Evolutionary conservation across 2,888 invertebrate genomes (phyloP).

Genomic region (Marasmarcha lunaedactyla): DNA sequence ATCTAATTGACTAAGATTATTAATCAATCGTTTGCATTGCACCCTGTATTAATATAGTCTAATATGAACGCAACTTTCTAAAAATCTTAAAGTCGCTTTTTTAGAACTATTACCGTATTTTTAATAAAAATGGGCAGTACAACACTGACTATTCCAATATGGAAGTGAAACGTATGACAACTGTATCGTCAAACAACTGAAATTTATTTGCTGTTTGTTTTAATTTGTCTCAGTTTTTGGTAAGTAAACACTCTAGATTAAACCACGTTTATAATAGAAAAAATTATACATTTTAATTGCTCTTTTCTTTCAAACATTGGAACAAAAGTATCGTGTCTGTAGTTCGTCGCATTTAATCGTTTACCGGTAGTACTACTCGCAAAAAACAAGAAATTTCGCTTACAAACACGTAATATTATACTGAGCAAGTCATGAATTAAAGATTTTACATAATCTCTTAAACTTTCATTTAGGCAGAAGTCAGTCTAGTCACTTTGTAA

Average conservation of each 20-base stretch:
- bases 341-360: constrained; percentile 27
- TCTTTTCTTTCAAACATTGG: not conserved
- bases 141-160: constrained; percentile 55
- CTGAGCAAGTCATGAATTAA: constrained; percentile 24
- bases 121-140: constrained; percentile 19
- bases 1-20: no score
- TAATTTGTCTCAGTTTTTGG: constrained; percentile 35
- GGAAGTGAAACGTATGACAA: constrained; percentile 63
- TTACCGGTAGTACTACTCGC: constrained; percentile 31
- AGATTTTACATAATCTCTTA: constrained; percentile 17
- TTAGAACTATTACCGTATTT: not conserved
- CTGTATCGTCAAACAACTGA: constrained; percentile 47
- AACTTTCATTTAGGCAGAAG: constrained; percentile 26
- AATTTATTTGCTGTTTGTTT: constrained; percentile 47
- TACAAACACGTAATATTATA: constrained; percentile 22
- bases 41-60: no score
- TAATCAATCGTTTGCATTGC: no score
- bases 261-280: constrained; percentile 6
- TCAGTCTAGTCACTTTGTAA: not conserved
- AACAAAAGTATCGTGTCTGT: constrained; percentile 21
- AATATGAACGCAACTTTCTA: no score
- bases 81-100: no score
- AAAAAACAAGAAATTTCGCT: constrained; percentile 10
- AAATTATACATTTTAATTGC: no score
- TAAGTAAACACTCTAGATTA: constrained; percentile 29